phyloP scores from a whole-genome alignment of 2,113 vertebrate species.

The Chunga burmeisteri region DNA sequence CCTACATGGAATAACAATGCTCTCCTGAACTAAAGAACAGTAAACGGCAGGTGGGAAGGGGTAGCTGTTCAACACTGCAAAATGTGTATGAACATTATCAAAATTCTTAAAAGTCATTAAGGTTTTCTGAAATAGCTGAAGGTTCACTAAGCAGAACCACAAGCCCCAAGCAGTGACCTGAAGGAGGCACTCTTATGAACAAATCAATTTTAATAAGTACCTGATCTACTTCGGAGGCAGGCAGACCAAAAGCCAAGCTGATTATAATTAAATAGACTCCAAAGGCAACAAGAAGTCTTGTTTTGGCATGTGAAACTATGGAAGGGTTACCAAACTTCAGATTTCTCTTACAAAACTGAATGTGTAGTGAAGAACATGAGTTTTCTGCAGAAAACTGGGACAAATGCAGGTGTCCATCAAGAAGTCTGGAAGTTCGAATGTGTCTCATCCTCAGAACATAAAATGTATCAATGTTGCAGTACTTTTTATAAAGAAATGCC shows the following conservation, averaged over 20 bases:
- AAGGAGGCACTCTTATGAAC: not conserved
- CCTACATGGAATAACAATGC: not conserved
- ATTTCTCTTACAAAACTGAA: not conserved
- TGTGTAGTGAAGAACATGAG: not conserved
- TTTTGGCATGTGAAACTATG: not conserved
- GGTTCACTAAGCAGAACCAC: not conserved
- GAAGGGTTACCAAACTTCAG: not conserved
- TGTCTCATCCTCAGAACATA: not conserved
- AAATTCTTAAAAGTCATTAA: not conserved
- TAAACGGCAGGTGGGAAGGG: not conserved
- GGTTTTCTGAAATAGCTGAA: not conserved
- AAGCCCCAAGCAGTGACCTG: not conserved
- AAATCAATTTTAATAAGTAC: not conserved
- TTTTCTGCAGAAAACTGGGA: not conserved
- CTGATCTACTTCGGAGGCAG: not conserved
- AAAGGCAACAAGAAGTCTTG: not conserved
- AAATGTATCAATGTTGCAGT: not conserved
- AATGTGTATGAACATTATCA: not conserved
- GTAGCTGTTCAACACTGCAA: not conserved
- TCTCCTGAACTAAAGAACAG: not conserved
- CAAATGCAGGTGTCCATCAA: fast-evolving
- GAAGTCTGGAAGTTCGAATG: not conserved
- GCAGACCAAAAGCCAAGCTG: not conserved
- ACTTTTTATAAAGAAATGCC: not conserved
- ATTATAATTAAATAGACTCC: not conserved